phyloP scores from a whole-genome alignment of 92 coral and sea anemone species.

The Paramuricea clavata region DNA sequence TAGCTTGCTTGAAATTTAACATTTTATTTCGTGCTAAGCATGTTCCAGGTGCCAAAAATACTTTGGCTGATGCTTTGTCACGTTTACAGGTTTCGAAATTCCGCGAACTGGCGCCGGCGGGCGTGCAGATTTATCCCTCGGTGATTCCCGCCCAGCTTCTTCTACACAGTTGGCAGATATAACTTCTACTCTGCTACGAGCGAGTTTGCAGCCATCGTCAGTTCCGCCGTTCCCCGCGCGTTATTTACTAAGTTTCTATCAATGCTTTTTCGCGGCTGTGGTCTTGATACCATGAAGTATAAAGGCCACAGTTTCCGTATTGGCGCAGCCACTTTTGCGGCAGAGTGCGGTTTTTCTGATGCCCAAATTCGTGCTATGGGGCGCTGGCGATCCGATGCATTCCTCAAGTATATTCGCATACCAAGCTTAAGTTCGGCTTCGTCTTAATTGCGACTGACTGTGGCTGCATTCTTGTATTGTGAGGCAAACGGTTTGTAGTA shows the following conservation, averaged over 20 bases:
- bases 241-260: background rate
- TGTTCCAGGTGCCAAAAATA: background rate
- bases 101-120: background rate
- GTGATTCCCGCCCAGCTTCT: background rate
- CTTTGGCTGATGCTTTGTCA: conserved; percentile 3
- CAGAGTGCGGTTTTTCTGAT: conserved; percentile 32
- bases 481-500: no score
- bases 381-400: background rate
- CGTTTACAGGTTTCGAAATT: conserved; percentile 20
- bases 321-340: conserved; percentile 34
- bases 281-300: conserved; percentile 47
- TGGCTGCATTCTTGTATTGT: background rate
- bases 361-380: conserved; percentile 15
- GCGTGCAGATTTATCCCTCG: background rate
- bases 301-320: conserved; percentile 68
- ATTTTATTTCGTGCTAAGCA: background rate
- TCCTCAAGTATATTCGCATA: background rate
- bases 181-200: background rate
- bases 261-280: conserved; percentile 11
- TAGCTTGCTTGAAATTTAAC: background rate
- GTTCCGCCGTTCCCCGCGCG: background rate
- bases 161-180: background rate
- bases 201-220: conserved; percentile 39
- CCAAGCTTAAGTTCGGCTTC: no score
- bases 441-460: background rate